Base-by-base conservation (phyloP, 1,140 invertebrate species). In the Linepithema humile region DNA sequence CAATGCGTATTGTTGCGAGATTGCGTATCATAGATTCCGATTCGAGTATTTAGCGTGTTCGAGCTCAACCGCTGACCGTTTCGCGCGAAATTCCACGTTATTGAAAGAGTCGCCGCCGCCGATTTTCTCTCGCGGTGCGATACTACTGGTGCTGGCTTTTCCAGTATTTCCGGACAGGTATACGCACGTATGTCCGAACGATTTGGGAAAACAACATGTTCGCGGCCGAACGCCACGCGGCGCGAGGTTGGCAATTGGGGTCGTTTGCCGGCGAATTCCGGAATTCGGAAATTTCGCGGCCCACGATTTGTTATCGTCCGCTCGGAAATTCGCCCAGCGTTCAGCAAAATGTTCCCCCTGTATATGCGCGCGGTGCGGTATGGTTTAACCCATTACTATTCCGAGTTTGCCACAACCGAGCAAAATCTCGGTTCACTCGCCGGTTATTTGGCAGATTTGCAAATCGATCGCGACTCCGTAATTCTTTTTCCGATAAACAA, bases 201-300 rank as follows among this genome's bases (percentile, higher is more conserved):
- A 64, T 64, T 43, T 12, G 55, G 55, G 62, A 40, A 64, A 40
- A 64, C 35, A 40, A 40, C 62, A 5, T 23, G 62, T 26, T 64
- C 35, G 20, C 3, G 35, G 15, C 7, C 53, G 9, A 29, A 59
- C 29, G 3, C 38, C 62, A 64, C n/a, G n/a, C 10, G 20, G 62
- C 15, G 62, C 62, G n/a, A 64, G 20, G n/a, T 23, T 40, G 32
- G 35, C 62, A 40, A 64, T 64, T 64, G 38, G 20, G 7, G n/a
- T 1, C 20, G 17, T 35, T 64, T 40, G 32, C 1, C 20, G n/a
- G 32, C 32, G 35, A 64, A 64, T 64, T 40, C 9, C 20, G 62
- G 38, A 64, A 64, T 64, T 64, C 20, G 62, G 62, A 64, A 64
- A 64, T 64, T 64, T 64, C 38, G 62, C 38, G 20, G 35, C 10